Conservation (phyloP, 2,888 invertebrate genomes). For the Agrenia bidenticulata region DNA sequence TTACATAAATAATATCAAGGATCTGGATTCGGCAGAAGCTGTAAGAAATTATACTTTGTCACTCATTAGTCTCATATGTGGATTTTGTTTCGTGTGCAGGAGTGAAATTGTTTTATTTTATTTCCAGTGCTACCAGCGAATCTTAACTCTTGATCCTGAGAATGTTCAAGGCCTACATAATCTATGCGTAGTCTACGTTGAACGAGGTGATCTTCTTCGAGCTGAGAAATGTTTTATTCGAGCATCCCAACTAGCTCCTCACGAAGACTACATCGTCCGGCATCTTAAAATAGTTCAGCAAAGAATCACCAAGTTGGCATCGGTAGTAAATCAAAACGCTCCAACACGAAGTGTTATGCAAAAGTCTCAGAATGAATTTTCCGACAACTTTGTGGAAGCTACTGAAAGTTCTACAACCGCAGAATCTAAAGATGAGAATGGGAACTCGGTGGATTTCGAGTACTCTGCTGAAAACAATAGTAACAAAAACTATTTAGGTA, state of each 20-base stretch:
- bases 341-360: constrained; percentile 32
- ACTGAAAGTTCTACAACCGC: constrained; percentile 8
- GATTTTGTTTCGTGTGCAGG: too few species aligned
- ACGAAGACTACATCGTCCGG: constrained; percentile 85
- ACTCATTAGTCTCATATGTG: neutral
- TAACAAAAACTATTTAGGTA: constrained; percentile 42
- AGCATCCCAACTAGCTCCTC: constrained; percentile 79
- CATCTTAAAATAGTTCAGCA: constrained; percentile 86
- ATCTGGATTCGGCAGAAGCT: constrained; percentile 89
- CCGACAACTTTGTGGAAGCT: constrained; percentile 16
- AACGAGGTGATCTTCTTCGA: constrained; percentile 78
- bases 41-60: constrained; percentile 60
- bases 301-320: constrained; percentile 58
- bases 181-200: constrained; percentile 92
- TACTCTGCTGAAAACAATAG: constrained; percentile 42
- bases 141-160: constrained; percentile 80
- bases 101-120: too few species aligned
- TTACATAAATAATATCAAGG: constrained; percentile 92
- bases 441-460: constrained; percentile 31
- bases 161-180: constrained; percentile 95
- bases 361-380: constrained; percentile 33
- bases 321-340: constrained; percentile 35
- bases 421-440: constrained; percentile 4
- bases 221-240: constrained; percentile 82
- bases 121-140: constrained; percentile 82